phyloP scores from a whole-genome alignment of 2,888 invertebrate genomes.

The Chouioia cunea region DNA sequence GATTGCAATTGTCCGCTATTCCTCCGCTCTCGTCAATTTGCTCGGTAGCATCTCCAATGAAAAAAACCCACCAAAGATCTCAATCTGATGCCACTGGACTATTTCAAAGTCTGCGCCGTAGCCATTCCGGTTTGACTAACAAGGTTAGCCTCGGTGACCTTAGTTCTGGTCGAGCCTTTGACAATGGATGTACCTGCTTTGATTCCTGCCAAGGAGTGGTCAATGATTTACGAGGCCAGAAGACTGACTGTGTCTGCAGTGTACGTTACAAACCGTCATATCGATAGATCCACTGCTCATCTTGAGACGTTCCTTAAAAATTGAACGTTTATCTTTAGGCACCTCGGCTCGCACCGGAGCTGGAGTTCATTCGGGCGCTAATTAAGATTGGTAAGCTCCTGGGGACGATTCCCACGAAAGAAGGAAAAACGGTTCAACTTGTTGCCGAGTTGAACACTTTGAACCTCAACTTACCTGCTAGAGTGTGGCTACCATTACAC shows the following conservation, averaged over 20 bases:
- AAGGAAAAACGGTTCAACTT: constrained; percentile 91
- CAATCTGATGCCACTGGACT: constrained; percentile 86
- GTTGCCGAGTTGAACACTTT: constrained; percentile 93
- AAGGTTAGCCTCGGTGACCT: constrained; percentile 89
- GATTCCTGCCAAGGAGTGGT: constrained; percentile 85
- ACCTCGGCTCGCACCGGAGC: constrained; percentile 84
- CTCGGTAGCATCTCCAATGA: constrained; percentile 68
- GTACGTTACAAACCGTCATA: constrained; percentile 68
- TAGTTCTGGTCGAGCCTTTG: constrained; percentile 94
- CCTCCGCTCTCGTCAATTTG: constrained; percentile 65
- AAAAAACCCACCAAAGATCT: constrained; percentile 87
- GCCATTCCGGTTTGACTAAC: constrained; percentile 67
- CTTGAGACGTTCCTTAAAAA: constrained; percentile 15
- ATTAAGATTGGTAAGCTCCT: constrained; percentile 88
- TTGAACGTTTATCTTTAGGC: constrained; percentile 70
- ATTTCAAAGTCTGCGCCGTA: constrained; percentile 69
- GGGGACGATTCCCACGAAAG: constrained; percentile 86
- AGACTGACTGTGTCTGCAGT: constrained; percentile 83
- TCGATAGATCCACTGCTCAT: neutral
- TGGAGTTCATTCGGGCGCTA: constrained; percentile 89
- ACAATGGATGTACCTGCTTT: constrained; percentile 95
- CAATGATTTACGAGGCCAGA: constrained; percentile 82
- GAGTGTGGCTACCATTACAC: constrained; percentile 97
- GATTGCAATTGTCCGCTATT: constrained; percentile 64
- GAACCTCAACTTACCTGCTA: constrained; percentile 96